Evolutionary conservation across 2,797 vertebrate genomes (phyloP), one percentile per base, ranked within the genome.

Genomic region (Merluccius polli): DNA sequence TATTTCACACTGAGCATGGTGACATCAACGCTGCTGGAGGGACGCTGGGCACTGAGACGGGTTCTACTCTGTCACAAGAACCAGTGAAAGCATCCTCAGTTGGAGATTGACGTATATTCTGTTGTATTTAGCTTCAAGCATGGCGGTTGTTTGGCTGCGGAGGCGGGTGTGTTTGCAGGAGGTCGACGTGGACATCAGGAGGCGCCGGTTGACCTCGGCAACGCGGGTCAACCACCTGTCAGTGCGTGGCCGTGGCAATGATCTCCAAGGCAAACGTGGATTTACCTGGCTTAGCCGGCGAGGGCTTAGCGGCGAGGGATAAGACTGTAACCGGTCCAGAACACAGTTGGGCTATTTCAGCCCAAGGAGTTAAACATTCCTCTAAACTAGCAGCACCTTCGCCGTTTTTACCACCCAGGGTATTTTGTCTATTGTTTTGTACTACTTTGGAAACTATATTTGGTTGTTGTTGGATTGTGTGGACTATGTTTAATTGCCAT

Each of bases 271-370:
- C 80, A 73, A 75, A 82, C 70, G 15, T 13, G 48, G 85, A 89
- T 83, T 91, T 88, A 89, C 72, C 1, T 76, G 87, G 89, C 86
- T 91, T 87, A 86, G 73, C 75, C 74, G 80, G 68, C 69, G 73
- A 73, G 81, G 31, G 21, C 80, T 85, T 79, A 88, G 8, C 2
- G 41, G 41, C 9, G 10, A n/a, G 59, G 24, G 59, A 24, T 63
- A 27, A 63, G 52, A 8, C 83, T 79, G 84, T 82, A 90, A 88
- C 89, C 85, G 76, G 79, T 79, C 85, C 90, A 89, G 75, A 27
- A 63, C 73, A 73, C 10, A 31, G 36, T 41, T 31, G 12, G n/a
- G 15, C 52, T n/a, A 32, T 13, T 69, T 12, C 3, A 27, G n/a
- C 11, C 59, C 70, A 33, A 7, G 32, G 7, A 33, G 2, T 33